Base-by-base conservation (phyloP, 2,797 vertebrate genomes). In the Sparidentex hasta region DNA sequence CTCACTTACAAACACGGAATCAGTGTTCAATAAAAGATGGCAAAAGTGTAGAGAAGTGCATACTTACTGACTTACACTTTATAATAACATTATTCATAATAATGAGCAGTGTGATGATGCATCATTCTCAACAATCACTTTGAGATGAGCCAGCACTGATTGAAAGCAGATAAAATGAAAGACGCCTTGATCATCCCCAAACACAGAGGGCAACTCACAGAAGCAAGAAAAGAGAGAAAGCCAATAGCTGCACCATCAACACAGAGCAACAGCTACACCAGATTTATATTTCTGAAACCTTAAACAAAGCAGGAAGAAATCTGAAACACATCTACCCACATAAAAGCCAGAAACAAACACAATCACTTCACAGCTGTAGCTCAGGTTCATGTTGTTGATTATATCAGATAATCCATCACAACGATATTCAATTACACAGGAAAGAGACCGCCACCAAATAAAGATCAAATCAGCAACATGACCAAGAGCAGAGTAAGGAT, bases 401-500 rank as follows among this genome's bases (percentile, higher is more conserved):
- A 41, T 9, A 59, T 74, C 51, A 59, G 33, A 50, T 18, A 21
- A 65, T 63, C n/a, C 25, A 41, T 55, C 20, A 48, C 11, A 52
- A 41, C 55, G 27, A 54, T 71, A 70, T 27, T 44, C 11, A 59
- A 44, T 3, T 41, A 21, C 17, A 23, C 6, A 75, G 54, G 23
- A 84, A 78, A 85, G 55, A 86, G 61, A 70, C 80, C 59, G 2
- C 87, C 89, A 82, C 88, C 90, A 89, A 63, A 74, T 71, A 62
- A 77, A 74, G 79, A 58, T 29, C 5, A 29, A 43, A 84, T 71
- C 43, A 87, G 84, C 74, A 65, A 82, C 61, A 87, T 50, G 78
- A 88, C 81, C 83, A 61, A 73, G 17, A 84, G 66, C 64, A 29
- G 58, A 72, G 65, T 3, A n/a, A 71, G 57, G 62, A 85, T 81